Conservation (phyloP, 2,113 vertebrate genomes). For the Amia ocellicauda region DNA sequence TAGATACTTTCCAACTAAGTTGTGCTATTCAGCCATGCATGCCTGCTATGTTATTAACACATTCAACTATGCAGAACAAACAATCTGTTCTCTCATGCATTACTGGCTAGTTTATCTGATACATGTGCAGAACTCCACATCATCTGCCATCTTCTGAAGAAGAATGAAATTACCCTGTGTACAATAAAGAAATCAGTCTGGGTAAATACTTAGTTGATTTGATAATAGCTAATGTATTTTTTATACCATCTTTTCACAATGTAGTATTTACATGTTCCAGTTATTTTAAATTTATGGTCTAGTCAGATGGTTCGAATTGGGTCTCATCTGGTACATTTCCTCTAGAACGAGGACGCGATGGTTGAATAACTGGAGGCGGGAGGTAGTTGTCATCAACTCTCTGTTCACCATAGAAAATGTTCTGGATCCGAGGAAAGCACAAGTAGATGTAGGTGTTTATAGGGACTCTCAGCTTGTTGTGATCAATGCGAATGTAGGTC, state of each 20-base stretch:
- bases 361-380: neutral
- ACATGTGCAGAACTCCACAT: neutral
- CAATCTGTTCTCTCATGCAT: too few species aligned
- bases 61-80: neutral
- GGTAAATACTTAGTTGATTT: too few species aligned
- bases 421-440: slow-evolving; percentile 71
- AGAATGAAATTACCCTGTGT: too few species aligned
- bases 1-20: too few species aligned
- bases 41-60: neutral
- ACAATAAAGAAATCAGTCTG: too few species aligned
- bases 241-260: too few species aligned
- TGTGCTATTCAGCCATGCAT: neutral
- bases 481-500: slow-evolving; percentile 72
- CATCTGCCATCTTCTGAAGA: too few species aligned
- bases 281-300: too few species aligned
- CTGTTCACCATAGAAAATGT: slow-evolving; percentile 76
- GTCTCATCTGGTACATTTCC: neutral
- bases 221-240: too few species aligned
- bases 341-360: neutral
- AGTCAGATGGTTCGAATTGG: neutral
- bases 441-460: slow-evolving; percentile 61
- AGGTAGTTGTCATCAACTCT: slow-evolving; percentile 22
- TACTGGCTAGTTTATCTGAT: neutral
- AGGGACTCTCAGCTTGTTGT: slow-evolving; percentile 69
- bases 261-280: too few species aligned